Base-by-base conservation (phyloP, 2,113 vertebrate species). In the Ranitomeya imitator region DNA sequence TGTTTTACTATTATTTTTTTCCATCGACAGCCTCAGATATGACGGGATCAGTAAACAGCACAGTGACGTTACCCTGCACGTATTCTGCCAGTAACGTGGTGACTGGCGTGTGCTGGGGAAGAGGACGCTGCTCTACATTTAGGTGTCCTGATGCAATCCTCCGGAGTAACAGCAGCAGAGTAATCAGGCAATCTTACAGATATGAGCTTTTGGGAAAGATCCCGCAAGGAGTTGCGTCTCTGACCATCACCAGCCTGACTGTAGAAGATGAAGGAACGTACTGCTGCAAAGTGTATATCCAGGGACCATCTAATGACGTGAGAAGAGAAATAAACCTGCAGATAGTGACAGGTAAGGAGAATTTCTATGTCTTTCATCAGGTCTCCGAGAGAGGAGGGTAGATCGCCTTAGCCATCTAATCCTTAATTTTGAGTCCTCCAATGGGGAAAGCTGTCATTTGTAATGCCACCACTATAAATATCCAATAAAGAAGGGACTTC, bases 241-340 rank as follows among this genome's bases (percentile, higher is more conserved):
- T 71, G 67, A 71, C 67, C 67, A 71, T 71, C n/a, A 31, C n/a
- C 67, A 71, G 23, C 10, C 13, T 71, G 67, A 71, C 67, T 21
- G 14, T 2, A 8, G 67, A 71, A 71, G 67, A 71, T 71, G 67
- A 71, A 26, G 67, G 67, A 26, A 13, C 18, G 0, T 71, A 71
- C 67, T 71, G 67, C 23, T 71, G 67, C 67, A 71, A 95, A 0
- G 86, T 97, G n/a, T 92, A 95, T 87, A 19, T 93, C 73, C 26
- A 26, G 16, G 73, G 73, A 3, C 26, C 45, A 3, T 6, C 12
- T 19, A 79, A 79, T 52, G 19, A 54, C 10, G 19, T 79, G 19
- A 79, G 14, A n/a, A 54, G 11, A 54, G 45, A 54, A 54, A 2
- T 54, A 52, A 13, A 2, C 14, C 18, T 79, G 19, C 13, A 55